Evolutionary conservation across 2,113 vertebrate genomes (phyloP).

Genomic region (Hucho hucho): DNA sequence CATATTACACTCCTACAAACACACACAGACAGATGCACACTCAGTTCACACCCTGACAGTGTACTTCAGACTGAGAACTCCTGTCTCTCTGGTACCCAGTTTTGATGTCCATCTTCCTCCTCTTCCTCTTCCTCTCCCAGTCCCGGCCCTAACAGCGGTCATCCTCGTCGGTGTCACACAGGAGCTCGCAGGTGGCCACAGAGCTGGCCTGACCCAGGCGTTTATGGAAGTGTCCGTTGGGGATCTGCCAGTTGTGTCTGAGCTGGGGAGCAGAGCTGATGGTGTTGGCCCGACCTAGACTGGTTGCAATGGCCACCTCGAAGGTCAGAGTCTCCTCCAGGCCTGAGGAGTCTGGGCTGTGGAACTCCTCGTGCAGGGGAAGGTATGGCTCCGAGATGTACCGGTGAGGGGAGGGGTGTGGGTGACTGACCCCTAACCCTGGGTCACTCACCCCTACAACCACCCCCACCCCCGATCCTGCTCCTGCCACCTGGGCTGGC

Average conservation of each 20-base stretch:
- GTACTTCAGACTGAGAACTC: neutral
- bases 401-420: slow-evolving; percentile 84
- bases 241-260: slow-evolving; percentile 94
- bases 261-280: slow-evolving; percentile 89
- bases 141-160: slow-evolving; percentile 84
- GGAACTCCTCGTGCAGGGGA: slow-evolving; percentile 83
- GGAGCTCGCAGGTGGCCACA: slow-evolving; percentile 79
- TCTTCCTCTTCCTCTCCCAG: neutral
- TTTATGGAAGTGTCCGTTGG: slow-evolving; percentile 90
- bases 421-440: slow-evolving; percentile 36
- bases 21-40: neutral
- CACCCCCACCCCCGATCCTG: neutral
- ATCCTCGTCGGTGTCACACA: slow-evolving; percentile 94
- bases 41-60: neutral
- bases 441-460: neutral
- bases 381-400: slow-evolving; percentile 98
- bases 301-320: slow-evolving; percentile 89
- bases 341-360: slow-evolving; percentile 77
- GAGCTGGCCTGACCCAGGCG: slow-evolving; percentile 76
- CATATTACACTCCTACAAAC: slow-evolving; percentile 24
- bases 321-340: slow-evolving; percentile 93
- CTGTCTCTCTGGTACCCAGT: neutral
- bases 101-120: slow-evolving; percentile 14
- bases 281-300: slow-evolving; percentile 88
- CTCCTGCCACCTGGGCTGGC: slow-evolving; percentile 32